Evolutionary conservation across 2,888 invertebrate species (phyloP), one percentile per base, ranked within the genome.

Genomic region (Phalangium opilio): DNA sequence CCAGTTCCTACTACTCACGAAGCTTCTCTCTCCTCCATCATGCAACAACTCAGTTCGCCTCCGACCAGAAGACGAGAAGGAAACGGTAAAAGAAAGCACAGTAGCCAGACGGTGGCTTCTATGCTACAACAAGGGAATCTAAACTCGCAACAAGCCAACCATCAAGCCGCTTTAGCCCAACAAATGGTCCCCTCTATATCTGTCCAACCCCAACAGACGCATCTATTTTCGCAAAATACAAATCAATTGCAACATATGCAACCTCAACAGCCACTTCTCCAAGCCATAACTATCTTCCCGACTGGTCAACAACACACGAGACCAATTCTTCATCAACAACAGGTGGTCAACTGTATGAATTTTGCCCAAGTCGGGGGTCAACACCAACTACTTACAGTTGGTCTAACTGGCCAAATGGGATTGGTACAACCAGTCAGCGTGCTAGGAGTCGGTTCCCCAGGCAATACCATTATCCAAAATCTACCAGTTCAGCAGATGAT

Each of bases 101-200:
- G 75, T 34, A 71, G 74, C 2, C 76, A 76, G 58, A 79, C 78
- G 12, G 78, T 80, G 7, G 78, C 80, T 0, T 78, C 77, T 14
- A 64, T 63, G 61, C 49, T 63, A 39, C 63, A 64, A 41, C 52
- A 59, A 49, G 60, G 61, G 10, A 54, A 58, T 19, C 62, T 58
- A 34, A 51, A 47, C 43, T 43, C 50, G 27, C 27, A 27, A 27
- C 27, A 27, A 27, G 27, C 27, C 8, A 27, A 27, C 27, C 27
- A 27, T 27, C 27, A 27, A 27, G 27, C 27, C 27, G 27, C 27
- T 27, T 8, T 27, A 4, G 38, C 17, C 27, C 15, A 38, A 17
- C 17, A 4, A 20, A 34, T 43, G 14, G 15, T 43, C 19, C n/a
- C 33, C 10, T 11, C n/a, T 8, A 43, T 41, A 17, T 17, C 38